Base-by-base conservation (phyloP, 2,113 vertebrate species). In the Syngnathus scovelli region DNA sequence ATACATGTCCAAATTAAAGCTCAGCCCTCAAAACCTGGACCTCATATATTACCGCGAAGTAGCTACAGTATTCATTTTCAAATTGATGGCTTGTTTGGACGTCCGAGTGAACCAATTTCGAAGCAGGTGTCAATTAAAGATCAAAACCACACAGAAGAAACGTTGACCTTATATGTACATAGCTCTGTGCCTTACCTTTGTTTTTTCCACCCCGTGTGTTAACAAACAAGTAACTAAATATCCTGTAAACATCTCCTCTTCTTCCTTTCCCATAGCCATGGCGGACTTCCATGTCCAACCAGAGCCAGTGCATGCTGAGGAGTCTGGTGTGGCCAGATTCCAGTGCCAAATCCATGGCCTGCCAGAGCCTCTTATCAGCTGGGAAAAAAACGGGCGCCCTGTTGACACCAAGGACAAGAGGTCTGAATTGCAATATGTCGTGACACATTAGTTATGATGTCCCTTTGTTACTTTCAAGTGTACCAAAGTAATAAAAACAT, bases 341-440 rank as follows among this genome's bases (percentile, higher is more conserved):
- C 97, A 98, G 91, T 99, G 97, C 86, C 96, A 98, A 88, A 95
- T 99, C 86, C 94, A 93, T 0, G 97, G 96, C 15, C 89, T 98
- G 81, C 97, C 97, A 18, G 95, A 98, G 78, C 97, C 97, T 0
- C 80, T 93, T 72, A 98, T 99, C 88, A 92, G 93, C 19, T 99
- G 97, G 97, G 94, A 98, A 68, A 98, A 95, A 90, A 94, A 98
- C 72, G 90, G 90, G 27, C 85, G 78, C 21, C 90, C 94, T 0
- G 90, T 99, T 70, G 91, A 94, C 88, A 96, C 95, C 0, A 81
- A 90, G 51, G 89, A 98, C 0, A 89, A 96, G 78, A 95, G 97
- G 97, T 99, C 90, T 67, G 43, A 7, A n/a, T 43, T n/a, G 56
- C 43, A 62, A 18, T 33, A 19, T 16, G 1, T 33, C 0, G 6